Conservation (phyloP, 2,797 vertebrate genomes). For the Phataginus tricuspis region DNA sequence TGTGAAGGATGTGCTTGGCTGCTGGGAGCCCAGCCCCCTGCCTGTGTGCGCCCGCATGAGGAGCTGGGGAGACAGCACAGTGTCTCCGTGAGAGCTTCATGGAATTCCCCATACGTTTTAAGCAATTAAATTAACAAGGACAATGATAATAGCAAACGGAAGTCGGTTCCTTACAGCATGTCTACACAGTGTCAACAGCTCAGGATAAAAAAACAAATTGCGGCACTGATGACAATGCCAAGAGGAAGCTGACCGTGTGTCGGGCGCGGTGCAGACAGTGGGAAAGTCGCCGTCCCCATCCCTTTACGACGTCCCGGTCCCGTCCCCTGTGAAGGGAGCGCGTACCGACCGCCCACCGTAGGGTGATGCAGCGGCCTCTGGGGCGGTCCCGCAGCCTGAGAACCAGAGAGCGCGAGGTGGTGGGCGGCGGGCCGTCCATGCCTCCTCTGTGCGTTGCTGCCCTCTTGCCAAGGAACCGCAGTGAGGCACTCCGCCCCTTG, state of each 20-base stretch:
- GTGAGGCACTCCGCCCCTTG: background rate
- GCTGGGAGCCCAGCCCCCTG: accelerated
- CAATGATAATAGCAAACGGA: accelerated
- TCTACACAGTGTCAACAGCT: accelerated
- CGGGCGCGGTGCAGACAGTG: accelerated
- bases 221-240: accelerated
- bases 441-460: no score
- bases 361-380: accelerated
- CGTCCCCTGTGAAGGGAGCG: no score
- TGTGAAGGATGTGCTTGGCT: background rate
- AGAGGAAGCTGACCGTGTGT: background rate
- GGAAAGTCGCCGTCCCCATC: accelerated
- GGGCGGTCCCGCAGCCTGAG: no score
- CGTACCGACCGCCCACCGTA: accelerated
- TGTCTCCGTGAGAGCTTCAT: accelerated
- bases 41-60: accelerated
- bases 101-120: no score
- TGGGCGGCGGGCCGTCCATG: no score
- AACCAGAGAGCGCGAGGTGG: no score
- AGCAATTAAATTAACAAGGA: background rate
- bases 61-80: accelerated
- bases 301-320: accelerated
- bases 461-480: background rate
- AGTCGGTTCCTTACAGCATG: accelerated
- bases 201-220: accelerated